phyloP scores from a whole-genome alignment of 2,113 vertebrate genomes.

The Vulpes ferrilata region DNA sequence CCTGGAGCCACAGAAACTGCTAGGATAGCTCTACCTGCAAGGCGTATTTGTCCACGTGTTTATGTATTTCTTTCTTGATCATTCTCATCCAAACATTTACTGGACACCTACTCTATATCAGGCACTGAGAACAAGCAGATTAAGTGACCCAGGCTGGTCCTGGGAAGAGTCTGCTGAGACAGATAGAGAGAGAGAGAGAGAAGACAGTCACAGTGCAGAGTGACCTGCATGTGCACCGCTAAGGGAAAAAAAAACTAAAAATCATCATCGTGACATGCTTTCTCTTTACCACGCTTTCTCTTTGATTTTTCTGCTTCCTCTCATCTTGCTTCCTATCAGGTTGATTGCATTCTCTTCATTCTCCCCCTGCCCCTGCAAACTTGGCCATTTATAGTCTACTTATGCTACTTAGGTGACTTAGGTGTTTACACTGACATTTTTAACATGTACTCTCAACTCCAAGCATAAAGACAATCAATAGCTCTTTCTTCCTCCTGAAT shows the following conservation, averaged over 20 bases:
- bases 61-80: not conserved
- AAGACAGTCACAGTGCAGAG: fast-evolving
- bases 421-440: conserved; percentile 44
- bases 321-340: not conserved
- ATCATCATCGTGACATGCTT: fast-evolving
- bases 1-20: not conserved
- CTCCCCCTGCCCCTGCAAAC: not conserved
- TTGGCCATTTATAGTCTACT: conserved; percentile 38
- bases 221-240: fast-evolving
- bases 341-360: conserved; percentile 18
- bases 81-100: not conserved
- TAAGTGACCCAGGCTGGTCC: not conserved
- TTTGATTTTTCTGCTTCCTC: not conserved
- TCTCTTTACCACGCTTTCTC: not conserved
- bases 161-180: not conserved
- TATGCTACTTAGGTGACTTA: not conserved
- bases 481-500: conserved; percentile 64
- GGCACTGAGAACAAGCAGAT: not conserved
- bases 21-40: not conserved
- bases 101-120: not conserved
- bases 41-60: not conserved
- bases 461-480: conserved; percentile 51
- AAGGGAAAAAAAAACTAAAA: fast-evolving
- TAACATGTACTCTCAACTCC: conserved; percentile 1
- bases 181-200: not conserved